These are phyloP conservation scores for Gadus chalcogrammus DNA, from an alignment of 2,113 vertebrate genomes.

Conservation along the genomic window DNA sequence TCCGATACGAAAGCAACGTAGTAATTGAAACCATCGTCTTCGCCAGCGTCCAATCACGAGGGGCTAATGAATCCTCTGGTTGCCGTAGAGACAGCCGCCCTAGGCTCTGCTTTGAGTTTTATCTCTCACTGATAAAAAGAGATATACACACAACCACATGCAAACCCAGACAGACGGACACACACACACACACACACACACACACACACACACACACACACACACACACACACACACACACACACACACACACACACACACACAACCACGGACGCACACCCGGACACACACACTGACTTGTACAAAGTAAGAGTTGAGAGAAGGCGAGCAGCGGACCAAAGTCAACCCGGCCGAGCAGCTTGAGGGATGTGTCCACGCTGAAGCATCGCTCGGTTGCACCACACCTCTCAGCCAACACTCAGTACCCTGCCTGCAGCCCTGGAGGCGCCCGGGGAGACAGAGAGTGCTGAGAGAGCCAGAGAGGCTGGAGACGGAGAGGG, in stretches of 20 bases:
- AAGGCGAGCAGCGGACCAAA: conserved; percentile 29
- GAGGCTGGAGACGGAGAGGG: conserved; percentile 12
- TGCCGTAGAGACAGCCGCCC: conserved; percentile 37
- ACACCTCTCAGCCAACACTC: conserved; percentile 35
- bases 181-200: conserved; percentile 17
- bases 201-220: conserved; percentile 12
- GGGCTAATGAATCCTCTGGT: conserved; percentile 58
- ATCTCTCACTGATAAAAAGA: conserved; percentile 8
- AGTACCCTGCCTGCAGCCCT: conserved; percentile 40
- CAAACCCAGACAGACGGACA: conserved; percentile 44
- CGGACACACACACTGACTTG: neutral
- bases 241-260: conserved; percentile 6
- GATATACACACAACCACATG: neutral
- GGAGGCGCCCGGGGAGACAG: conserved; percentile 29
- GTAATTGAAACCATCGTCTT: conserved; percentile 64
- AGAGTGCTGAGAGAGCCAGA: conserved; percentile 40
- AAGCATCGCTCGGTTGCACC: conserved; percentile 42
- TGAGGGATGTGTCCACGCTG: conserved; percentile 29
- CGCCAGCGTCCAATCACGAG: conserved; percentile 59
- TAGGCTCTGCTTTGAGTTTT: conserved; percentile 48
- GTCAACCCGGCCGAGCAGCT: conserved; percentile 24
- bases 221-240: conserved; percentile 17
- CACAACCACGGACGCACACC: too few species aligned
- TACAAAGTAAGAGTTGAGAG: conserved; percentile 25
- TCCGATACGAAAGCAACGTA: conserved; percentile 51